Conservation (phyloP, 2,888 invertebrate species). For the Lypha dubia region DNA sequence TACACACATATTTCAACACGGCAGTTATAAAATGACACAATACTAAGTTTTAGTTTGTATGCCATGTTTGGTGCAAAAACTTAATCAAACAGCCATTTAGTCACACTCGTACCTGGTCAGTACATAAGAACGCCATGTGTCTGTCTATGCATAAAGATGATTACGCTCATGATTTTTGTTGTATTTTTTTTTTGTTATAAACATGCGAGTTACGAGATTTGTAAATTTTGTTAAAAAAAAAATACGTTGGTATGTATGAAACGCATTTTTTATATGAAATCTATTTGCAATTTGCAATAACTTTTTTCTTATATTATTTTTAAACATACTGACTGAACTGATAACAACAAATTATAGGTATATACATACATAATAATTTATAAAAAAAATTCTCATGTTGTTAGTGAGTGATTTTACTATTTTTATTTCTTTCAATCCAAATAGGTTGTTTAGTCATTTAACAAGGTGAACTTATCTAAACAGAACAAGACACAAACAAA, state of each 20-base stretch:
- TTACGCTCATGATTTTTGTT: background rate
- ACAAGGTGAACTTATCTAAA: slow-evolving; percentile 55
- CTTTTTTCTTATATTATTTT: slow-evolving; percentile 21
- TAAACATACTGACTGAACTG: slow-evolving; percentile 52
- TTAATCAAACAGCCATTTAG: background rate
- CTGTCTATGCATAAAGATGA: background rate
- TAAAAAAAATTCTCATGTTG: slow-evolving; percentile 45
- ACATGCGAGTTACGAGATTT: background rate
- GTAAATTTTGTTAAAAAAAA: background rate
- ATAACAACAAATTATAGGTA: slow-evolving; percentile 38
- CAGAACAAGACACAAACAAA: slow-evolving; percentile 9
- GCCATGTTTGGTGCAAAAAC: slow-evolving; percentile 43
- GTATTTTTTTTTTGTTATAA: too few relatives aligned
- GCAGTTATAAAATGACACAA: background rate
- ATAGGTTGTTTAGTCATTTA: slow-evolving; percentile 58
- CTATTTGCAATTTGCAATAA: slow-evolving; percentile 38
- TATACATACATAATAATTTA: background rate
- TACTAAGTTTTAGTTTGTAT: slow-evolving; percentile 2
- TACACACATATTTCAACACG: background rate
- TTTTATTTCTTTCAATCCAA: slow-evolving; percentile 52
- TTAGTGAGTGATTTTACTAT: slow-evolving; percentile 52
- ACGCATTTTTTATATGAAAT: slow-evolving; percentile 10
- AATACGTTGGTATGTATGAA: background rate
- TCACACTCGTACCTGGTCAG: background rate
- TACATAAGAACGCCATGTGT: slow-evolving; percentile 1